Base-by-base conservation (phyloP, 2,888 invertebrate species). In the Listrodromus nycthemerus region DNA sequence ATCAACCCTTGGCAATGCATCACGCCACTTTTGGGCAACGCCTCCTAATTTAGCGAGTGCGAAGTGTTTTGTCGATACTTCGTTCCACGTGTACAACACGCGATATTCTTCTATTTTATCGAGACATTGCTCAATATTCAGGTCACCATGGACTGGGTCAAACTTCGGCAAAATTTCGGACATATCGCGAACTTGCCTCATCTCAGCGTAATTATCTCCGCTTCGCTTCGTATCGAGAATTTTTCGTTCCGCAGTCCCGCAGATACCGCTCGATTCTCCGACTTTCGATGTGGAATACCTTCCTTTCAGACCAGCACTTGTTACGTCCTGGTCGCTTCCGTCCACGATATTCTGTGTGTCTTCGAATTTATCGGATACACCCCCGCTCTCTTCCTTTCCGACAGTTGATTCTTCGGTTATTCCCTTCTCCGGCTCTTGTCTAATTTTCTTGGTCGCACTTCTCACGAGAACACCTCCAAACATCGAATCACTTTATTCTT, bases 1-100 rank as follows among this genome's bases (percentile, higher is more conserved):
- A 21, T 33, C 27, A 10, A n/a, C 30, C 21, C 61, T 37, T 30
- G 48, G 63, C 16, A 76, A 41, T 52, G 70, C 65, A 21, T 82
- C 82, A 30, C 80, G 63, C 63, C 73, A 81, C 50, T 21, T 52
- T 33, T 71, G 77, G 8, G 88, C 87, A 41, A 87, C 85, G 21
- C 86, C 87, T 0, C 21, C 58, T 33, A 88, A 50, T 69, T 85
- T 86, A 0, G 83, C 75, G 27, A 87, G 65, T 19, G 80, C 86
- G 74, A 82, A 85, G 79, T 88, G 86, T 71, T 73, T 84, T 13
- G 86, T 85, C 1, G 88, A 70, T 4, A 82, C 55, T 30, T 79
- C 82, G 50, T 69, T 69, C 80, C 83, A 85, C 6, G 16, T 19
- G 27, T 85, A 83, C 24, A 80, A 33, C 0, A 52, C 33, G 10